Base-by-base conservation (phyloP, 2,888 invertebrate genomes). In the Apantesis nais region DNA sequence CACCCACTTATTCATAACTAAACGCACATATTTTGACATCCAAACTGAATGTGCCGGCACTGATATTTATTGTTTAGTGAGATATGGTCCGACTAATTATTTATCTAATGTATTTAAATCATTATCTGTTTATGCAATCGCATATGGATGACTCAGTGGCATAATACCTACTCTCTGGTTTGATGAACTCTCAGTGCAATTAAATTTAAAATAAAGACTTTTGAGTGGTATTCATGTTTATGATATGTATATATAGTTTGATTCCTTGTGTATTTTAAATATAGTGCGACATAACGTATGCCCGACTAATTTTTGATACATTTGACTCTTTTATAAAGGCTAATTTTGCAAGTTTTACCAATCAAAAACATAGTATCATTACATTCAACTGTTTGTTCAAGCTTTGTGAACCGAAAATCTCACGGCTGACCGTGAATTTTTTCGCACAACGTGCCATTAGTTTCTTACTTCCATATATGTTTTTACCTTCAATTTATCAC, bases 81-180 rank as follows among this genome's bases (percentile, higher is more conserved):
- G 73, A 78, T 73, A 77, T 71, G 66, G 44, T 62, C 63, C 52
- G 64, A 62, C 66, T 67, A 63, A 68, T 67, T 60, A 67, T 66
- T 71, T 73, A 70, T 48, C 52, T 64, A 68, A n/a, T 62, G 12
- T 52, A 77, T 39, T 0, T 14, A 29, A 0, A n/a, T 58, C 37
- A 34, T 68, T 81, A 72, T 34, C 0, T 16, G 14, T n/a, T 29
- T n/a, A 0, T 0, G 0, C 0, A 0, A 0, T 0, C 0, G 11
- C 5, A 74, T 58, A 92, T 93, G 93, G 94, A 93, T 93, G 93
- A 91, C 93, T 93, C 93, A 94, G 93, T 93, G 94, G 93, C 93
- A 94, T 93, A 93, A 94, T 94, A 93, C 16, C 19, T 16, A 14
- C 2, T n/a, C n/a, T n/a, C n/a, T n/a, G 19, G 44, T 44, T 39